Percentiles rank a stretch among this genome's conserved stretches.
Conservation (phyloP, 2,113 vertebrate species). For the Hyla sarda region DNA sequence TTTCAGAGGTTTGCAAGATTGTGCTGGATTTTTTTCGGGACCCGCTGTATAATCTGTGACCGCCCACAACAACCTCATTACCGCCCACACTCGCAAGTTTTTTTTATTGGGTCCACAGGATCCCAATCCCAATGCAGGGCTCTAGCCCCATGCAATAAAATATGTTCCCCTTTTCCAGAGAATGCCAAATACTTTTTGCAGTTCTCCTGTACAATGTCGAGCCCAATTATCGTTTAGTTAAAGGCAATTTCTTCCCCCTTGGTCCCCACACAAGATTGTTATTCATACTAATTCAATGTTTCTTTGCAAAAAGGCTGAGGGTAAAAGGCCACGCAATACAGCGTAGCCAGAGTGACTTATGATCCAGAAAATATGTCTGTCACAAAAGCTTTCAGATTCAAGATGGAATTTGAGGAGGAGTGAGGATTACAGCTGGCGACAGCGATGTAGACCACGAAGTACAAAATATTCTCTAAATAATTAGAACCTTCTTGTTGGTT, state of each 20-base stretch:
- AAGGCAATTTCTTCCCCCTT: not conserved
- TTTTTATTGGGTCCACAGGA: no score
- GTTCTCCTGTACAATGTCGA: no score
- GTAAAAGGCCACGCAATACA: not conserved
- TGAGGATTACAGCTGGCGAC: constrained; percentile 47
- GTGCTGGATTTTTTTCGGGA: no score
- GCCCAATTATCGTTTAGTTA: not conserved
- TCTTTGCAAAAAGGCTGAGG: not conserved
- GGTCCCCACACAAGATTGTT: not conserved
- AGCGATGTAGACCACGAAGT: constrained; percentile 14
- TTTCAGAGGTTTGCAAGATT: no score
- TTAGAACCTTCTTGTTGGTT: constrained; percentile 44
- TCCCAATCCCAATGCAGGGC: no score
- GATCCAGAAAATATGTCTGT: constrained; percentile 28
- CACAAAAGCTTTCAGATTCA: constrained; percentile 8
- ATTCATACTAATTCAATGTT: not conserved
- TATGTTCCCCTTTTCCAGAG: no score
- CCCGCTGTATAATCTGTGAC: no score
- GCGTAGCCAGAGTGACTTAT: not conserved
- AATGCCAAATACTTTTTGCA: no score
- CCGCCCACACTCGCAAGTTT: no score
- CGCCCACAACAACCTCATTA: no score
- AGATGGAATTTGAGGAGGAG: constrained; percentile 55
- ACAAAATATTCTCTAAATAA: constrained; percentile 21
- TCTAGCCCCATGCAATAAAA: no score